phyloP scores from a whole-genome alignment of 2,797 vertebrate genomes.

The Danio choprae region DNA sequence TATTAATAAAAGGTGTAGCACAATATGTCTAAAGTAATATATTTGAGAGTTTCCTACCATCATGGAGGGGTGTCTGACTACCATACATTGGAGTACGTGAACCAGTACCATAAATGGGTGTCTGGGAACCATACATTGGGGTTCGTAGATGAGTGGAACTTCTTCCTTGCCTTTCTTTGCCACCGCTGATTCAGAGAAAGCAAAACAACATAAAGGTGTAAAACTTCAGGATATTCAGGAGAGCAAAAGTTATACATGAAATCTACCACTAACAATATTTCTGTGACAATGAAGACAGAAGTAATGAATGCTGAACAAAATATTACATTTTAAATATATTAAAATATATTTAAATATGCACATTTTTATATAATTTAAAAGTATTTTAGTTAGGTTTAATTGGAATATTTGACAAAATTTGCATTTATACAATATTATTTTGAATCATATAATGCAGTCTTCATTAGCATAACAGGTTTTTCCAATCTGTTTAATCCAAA shows the following conservation, averaged over 20 bases:
- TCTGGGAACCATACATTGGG: conserved; percentile 93
- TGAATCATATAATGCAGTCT: background rate
- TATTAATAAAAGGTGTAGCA: background rate
- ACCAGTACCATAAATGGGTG: conserved; percentile 91
- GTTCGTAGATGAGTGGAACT: conserved; percentile 87
- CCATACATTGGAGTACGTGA: conserved; percentile 95
- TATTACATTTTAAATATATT: no score
- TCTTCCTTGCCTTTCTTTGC: conserved; percentile 83
- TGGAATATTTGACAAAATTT: background rate
- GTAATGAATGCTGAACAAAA: no score
- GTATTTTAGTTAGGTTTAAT: no score
- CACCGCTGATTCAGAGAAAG: conserved; percentile 74
- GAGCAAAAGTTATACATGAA: background rate
- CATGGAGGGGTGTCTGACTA: conserved; percentile 91
- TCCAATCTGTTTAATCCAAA: background rate
- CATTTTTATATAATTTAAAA: no score
- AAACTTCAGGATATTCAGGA: background rate
- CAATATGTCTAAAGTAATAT: background rate
- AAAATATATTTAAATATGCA: no score
- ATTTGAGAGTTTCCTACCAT: conserved; percentile 78
- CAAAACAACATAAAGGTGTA: background rate
- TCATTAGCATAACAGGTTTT: background rate
- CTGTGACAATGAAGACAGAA: no score
- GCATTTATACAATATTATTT: background rate
- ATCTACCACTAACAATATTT: no score